Conservation (phyloP, 2,113 vertebrate species). For the Brevimyrus niger region DNA sequence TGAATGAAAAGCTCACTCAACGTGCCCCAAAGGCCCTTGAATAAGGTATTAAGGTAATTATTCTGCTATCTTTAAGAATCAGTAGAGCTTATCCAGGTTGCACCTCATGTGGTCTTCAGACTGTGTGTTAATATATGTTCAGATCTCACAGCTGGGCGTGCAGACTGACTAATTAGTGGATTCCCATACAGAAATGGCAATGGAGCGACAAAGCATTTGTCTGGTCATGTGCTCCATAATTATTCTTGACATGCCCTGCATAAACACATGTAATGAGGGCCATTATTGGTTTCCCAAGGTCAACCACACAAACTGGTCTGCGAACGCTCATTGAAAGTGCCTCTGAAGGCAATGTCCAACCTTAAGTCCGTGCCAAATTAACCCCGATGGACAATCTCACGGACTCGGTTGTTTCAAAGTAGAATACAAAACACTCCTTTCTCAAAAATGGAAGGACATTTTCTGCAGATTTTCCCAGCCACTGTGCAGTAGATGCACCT, state of each 20-base stretch:
- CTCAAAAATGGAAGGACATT: not conserved
- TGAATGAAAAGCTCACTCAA: not conserved
- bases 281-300: conserved; percentile 13
- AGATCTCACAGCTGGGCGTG: not conserved
- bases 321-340: not conserved
- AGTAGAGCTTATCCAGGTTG: not conserved
- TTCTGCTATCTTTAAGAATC: not conserved
- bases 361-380: not conserved
- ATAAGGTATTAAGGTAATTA: conserved; percentile 16
- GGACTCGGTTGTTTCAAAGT: not conserved
- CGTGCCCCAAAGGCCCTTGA: not conserved
- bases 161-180: not conserved
- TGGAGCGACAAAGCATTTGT: not conserved
- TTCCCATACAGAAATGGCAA: not conserved
- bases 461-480: not conserved
- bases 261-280: conserved; percentile 14
- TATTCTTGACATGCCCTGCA: conserved; percentile 8
- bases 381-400: not conserved
- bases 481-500: not conserved
- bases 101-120: not conserved
- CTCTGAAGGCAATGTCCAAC: not conserved
- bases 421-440: not conserved
- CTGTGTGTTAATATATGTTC: conserved; percentile 1
- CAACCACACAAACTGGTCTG: not conserved
- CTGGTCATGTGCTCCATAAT: not conserved